Percentiles rank a stretch among this genome's conserved stretches.
These are phyloP conservation scores for Brachionus asplanchnoidis DNA, from an alignment of 1,140 invertebrate genomes.

Conservation along the genomic window DNA sequence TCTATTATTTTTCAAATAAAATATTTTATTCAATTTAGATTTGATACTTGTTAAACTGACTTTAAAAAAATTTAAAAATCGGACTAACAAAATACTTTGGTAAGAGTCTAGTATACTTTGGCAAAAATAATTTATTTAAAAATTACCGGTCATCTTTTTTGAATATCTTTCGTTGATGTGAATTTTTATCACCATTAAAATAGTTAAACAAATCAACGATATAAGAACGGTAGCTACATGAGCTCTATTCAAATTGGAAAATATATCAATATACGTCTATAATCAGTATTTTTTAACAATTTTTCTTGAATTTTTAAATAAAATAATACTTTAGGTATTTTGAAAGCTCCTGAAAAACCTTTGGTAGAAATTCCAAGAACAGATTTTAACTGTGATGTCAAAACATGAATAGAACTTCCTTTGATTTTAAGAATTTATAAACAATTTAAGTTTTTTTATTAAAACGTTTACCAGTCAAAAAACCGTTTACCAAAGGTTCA, in stretches of 20 bases:
- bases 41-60: too few species aligned
- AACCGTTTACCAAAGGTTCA: constrained; percentile 58
- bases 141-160: constrained; percentile 44
- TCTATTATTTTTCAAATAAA: neutral
- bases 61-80: too few species aligned
- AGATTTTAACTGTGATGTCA: constrained; percentile 57
- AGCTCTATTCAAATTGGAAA: neutral
- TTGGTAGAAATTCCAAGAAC: constrained; percentile 53
- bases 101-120: neutral
- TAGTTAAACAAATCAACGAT: constrained; percentile 50
- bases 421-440: neutral
- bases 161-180: constrained; percentile 52
- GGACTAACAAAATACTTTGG: too few species aligned
- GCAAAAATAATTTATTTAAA: neutral
- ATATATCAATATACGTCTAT: neutral
- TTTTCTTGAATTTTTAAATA: neutral
- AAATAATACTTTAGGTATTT: constrained; percentile 54
- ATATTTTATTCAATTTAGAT: too few species aligned
- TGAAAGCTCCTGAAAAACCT: constrained; percentile 52
- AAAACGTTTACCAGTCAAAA: constrained; percentile 52
- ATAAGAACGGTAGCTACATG: constrained; percentile 46
- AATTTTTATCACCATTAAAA: constrained; percentile 53
- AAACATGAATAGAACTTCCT: constrained; percentile 56
- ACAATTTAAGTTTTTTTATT: neutral
- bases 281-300: neutral